Base-by-base conservation (phyloP, 2,113 vertebrate species). In the Balaeniceps rex region DNA sequence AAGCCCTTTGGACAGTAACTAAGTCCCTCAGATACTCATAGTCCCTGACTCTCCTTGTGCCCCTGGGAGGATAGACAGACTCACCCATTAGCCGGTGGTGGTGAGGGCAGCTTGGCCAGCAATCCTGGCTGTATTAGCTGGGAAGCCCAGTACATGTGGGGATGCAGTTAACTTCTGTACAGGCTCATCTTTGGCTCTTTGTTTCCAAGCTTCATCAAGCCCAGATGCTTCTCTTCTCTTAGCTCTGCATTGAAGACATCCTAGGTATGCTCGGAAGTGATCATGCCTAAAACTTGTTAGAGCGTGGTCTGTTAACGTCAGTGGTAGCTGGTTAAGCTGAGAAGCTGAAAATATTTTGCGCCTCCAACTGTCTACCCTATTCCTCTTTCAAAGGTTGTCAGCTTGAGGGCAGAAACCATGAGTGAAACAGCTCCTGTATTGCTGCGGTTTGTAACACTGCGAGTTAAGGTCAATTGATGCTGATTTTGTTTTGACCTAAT, bases 111-210 rank as follows among this genome's bases (percentile, higher is more conserved):
- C 42, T 72, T 69, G 46, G 34, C 49, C 52, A 87, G 51, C 29
- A 77, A 0, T 58, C 21, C 44, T 63, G 38, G 31, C 38, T 1
- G 0, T 58, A 4, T 28, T 49, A 68, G 8, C 46, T 65, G n/a
- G 54, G 64, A 68, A 80, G 36, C 24, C 19, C 24, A 40, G 33
- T 44, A 29, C 15, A 23, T 2, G 4, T 44, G 19, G 57, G n/a
- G 17, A 33, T 64, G 23, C 5, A 14, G 29, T 78, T 78, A 49
- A 68, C 16, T 79, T 82, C 34, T 78, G 0, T 34, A 18, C 17
- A 36, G 52, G 4, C 6, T 63, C 10, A 11, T 9, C 23, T 90
- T 66, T 68, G 46, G 14, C 61, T 72, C 34, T 63, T 64, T 52
- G 40, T 89, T 70, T 87, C 61, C 66, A 68, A 46, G 54, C 49